Conservation (phyloP, 2,113 vertebrate genomes). For the Tragelaphus strepsiceros region DNA sequence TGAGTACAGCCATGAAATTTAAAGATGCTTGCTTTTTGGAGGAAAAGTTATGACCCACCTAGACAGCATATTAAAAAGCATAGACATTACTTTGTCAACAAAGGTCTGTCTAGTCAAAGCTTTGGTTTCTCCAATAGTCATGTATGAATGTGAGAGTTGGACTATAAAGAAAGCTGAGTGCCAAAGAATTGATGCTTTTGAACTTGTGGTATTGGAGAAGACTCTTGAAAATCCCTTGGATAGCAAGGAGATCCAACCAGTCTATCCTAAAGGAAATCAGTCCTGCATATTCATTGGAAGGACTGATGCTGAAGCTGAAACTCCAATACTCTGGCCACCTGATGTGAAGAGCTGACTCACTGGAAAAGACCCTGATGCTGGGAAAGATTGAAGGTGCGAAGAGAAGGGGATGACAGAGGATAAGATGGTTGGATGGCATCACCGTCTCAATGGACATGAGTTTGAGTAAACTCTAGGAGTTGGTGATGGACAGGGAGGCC, state of each 20-base stretch:
- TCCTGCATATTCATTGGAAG: neutral
- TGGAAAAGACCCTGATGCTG: neutral
- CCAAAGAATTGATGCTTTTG: neutral
- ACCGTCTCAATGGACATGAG: neutral
- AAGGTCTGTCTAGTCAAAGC: neutral
- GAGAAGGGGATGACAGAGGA: neutral
- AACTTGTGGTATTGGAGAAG: neutral
- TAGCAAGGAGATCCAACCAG: neutral
- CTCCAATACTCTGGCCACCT: neutral
- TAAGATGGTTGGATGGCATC: neutral
- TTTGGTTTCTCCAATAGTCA: neutral
- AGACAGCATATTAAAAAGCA: neutral
- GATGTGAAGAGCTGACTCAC: neutral
- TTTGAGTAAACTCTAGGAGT: neutral
- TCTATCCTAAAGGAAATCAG: neutral
- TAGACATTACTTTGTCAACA: neutral
- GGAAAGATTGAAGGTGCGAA: neutral
- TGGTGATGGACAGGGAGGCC: neutral
- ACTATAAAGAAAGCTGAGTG: neutral
- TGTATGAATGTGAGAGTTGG: neutral
- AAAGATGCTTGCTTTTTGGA: neutral
- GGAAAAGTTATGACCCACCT: neutral
- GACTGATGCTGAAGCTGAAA: neutral
- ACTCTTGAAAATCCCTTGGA: neutral
- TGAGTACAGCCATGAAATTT: neutral